phyloP scores from a whole-genome alignment of 1,140 invertebrate genomes.

The Drosophila melanogaster region DNA sequence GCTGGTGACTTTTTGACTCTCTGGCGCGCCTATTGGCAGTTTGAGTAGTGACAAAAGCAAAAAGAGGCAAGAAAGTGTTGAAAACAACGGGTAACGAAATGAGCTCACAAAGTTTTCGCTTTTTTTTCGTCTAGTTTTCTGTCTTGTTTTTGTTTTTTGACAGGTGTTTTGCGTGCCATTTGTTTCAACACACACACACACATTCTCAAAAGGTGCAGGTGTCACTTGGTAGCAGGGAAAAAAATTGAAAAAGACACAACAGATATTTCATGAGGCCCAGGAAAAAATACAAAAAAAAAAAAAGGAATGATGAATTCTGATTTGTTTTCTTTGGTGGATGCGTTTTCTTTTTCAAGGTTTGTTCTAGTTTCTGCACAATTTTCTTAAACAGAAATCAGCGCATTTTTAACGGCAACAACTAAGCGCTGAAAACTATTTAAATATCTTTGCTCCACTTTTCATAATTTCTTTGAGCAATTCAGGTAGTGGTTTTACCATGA shows the following conservation, averaged over 20 bases:
- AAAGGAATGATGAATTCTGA: constrained; percentile 7
- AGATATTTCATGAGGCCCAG: constrained; percentile 1
- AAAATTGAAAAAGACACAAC: constrained; percentile 4
- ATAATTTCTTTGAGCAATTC: background rate
- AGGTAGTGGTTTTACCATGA: background rate
- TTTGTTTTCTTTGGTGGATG: background rate
- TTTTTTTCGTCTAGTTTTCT: constrained; percentile 27
- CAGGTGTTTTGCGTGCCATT: constrained; percentile 58
- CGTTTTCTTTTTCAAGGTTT: background rate
- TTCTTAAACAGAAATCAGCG: no score
- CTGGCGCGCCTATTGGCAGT: constrained; percentile 50
- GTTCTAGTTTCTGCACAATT: background rate
- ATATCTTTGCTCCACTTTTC: no score
- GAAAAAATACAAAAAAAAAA: background rate
- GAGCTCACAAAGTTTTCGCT: constrained; percentile 38
- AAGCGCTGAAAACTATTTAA: no score
- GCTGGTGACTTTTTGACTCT: constrained; percentile 29
- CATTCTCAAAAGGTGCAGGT: constrained; percentile 2
- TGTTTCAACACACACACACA: constrained; percentile 28
- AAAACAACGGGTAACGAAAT: constrained; percentile 28
- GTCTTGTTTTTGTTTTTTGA: constrained; percentile 39
- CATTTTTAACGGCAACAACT: no score
- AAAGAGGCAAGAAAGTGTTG: constrained; percentile 1
- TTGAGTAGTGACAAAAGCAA: constrained; percentile 38
- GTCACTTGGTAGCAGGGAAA: constrained; percentile 14